Percentiles rank a stretch among this genome's conserved stretches.
Conservation (phyloP, 2,888 invertebrate species). For the Vanessa cardui region DNA sequence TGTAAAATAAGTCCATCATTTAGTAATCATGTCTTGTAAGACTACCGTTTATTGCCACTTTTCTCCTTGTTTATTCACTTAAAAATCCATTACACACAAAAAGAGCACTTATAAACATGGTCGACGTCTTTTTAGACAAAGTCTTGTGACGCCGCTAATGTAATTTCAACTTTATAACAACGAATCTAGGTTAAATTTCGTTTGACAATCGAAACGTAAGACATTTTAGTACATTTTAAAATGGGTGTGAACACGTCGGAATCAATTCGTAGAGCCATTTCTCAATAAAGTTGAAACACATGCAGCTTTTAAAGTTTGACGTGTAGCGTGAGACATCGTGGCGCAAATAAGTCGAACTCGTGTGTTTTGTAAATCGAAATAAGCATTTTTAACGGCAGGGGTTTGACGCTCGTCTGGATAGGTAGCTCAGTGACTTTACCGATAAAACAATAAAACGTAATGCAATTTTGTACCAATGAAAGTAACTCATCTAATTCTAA, state of each 20-base stretch:
- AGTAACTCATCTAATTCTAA: no score
- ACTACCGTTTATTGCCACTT: conserved; percentile 42
- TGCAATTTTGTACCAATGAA: no score
- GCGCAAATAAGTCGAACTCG: conserved; percentile 15
- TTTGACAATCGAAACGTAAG: conserved; percentile 40
- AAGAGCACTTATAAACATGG: conserved; percentile 76
- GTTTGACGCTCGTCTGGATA: no score
- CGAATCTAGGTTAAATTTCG: conserved; percentile 41
- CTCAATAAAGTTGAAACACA: conserved; percentile 76
- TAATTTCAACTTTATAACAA: conserved; percentile 40
- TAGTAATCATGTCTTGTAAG: conserved; percentile 38
- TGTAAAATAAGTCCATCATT: conserved; percentile 35
- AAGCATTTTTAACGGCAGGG: neutral
- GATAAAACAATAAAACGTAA: no score
- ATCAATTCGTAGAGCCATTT: conserved; percentile 78
- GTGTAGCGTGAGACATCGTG: conserved; percentile 46
- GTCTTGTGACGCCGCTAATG: conserved; percentile 37
- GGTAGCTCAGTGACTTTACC: no score
- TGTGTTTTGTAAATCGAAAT: conserved; percentile 19
- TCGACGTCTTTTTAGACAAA: conserved; percentile 60
- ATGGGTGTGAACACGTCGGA: conserved; percentile 70
- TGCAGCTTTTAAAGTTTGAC: conserved; percentile 79
- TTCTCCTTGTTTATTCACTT: conserved; percentile 75
- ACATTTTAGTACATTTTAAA: conserved; percentile 70
- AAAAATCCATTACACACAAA: conserved; percentile 79